Evolutionary conservation across 2,888 invertebrate species (phyloP).

Genomic region (Alsophila aescularia): DNA sequence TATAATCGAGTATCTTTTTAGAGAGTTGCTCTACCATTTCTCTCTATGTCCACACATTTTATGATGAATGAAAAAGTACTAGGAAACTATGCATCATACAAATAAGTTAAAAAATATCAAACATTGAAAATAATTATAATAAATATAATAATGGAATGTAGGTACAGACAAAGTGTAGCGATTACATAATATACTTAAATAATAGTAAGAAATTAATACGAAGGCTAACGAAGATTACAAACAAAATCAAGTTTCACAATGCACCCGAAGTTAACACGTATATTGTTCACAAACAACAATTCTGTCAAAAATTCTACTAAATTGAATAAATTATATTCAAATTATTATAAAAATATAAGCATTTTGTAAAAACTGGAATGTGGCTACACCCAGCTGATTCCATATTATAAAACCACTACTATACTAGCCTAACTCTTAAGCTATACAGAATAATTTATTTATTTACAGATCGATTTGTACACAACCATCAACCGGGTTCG

Average conservation of each 20-base stretch:
- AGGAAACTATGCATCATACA: neutral
- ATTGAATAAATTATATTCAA: constrained; percentile 77
- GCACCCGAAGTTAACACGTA: constrained; percentile 70
- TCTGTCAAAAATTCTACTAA: constrained; percentile 74
- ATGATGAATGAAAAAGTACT: too few relatives aligned
- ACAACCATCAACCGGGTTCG: constrained; percentile 70
- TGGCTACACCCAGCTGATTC: constrained; percentile 64
- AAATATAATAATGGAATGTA: constrained; percentile 35
- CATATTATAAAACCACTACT: constrained; percentile 61
- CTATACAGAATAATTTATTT: constrained; percentile 69
- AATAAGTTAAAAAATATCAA: constrained; percentile 5
- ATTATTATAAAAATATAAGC: constrained; percentile 59
- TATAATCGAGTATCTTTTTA: constrained; percentile 37
- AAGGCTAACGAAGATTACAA: constrained; percentile 46
- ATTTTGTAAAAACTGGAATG: constrained; percentile 55
- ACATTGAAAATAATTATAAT: constrained; percentile 22
- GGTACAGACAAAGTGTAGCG: constrained; percentile 40
- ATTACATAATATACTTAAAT: constrained; percentile 47
- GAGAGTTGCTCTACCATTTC: constrained; percentile 18
- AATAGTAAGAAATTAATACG: constrained; percentile 42
- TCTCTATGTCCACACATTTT: neutral
- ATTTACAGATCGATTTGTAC: constrained; percentile 79
- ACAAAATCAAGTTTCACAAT: constrained; percentile 51
- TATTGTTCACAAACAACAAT: constrained; percentile 68
- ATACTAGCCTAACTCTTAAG: constrained; percentile 60